phyloP scores from a whole-genome alignment of 2,888 invertebrate species.

The Calliopum simillimum region DNA sequence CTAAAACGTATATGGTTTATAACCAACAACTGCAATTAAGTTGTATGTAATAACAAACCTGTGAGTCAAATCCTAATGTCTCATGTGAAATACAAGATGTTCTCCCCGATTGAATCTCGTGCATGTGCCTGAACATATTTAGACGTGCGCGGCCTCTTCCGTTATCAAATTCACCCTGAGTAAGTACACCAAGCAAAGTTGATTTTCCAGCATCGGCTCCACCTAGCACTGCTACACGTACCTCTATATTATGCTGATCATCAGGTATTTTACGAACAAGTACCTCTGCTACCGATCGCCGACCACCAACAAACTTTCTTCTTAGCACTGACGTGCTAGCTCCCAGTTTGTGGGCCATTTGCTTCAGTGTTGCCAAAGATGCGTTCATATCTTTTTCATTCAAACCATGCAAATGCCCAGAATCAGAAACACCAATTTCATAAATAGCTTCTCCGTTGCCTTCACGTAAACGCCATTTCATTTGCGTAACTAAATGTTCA shows the following conservation, averaged over 20 bases:
- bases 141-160: slow-evolving; percentile 93
- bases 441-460: slow-evolving; percentile 98
- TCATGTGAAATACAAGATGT: slow-evolving; percentile 97
- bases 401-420: slow-evolving; percentile 88
- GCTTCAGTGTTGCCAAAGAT: slow-evolving; percentile 84
- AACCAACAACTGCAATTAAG: too few relatives aligned
- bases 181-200: slow-evolving; percentile 93
- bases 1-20: too few relatives aligned
- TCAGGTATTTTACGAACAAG: slow-evolving; percentile 89
- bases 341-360: slow-evolving; percentile 89
- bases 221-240: slow-evolving; percentile 93
- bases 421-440: slow-evolving; percentile 94
- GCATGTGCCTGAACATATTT: slow-evolving; percentile 94
- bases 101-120: slow-evolving; percentile 93
- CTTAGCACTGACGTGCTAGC: slow-evolving; percentile 84
- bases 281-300: slow-evolving; percentile 85
- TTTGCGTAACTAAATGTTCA: slow-evolving; percentile 97
- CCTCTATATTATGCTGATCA: slow-evolving; percentile 88
- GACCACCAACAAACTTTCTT: slow-evolving; percentile 71
- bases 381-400: slow-evolving; percentile 85
- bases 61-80: slow-evolving; percentile 93
- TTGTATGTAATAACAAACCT: slow-evolving; percentile 29
- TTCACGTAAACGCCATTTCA: slow-evolving; percentile 97
- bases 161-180: slow-evolving; percentile 96
- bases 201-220: slow-evolving; percentile 98